Conservation (phyloP, 1,140 invertebrate genomes). For the Leptopilina boulardi region DNA sequence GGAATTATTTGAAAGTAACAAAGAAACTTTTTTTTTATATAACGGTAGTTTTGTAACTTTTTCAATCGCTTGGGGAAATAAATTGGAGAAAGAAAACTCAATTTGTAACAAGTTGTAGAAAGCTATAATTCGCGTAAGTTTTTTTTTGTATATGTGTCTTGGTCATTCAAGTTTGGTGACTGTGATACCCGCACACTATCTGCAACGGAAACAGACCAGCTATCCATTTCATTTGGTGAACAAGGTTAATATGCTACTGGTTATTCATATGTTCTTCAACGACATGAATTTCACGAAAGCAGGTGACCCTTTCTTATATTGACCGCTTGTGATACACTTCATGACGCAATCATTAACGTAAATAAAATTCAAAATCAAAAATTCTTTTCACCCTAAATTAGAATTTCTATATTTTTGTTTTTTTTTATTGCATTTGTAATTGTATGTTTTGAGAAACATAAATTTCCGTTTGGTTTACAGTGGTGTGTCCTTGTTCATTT, state of each 20-base stretch:
- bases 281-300: constrained; percentile 43
- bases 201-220: constrained; percentile 44
- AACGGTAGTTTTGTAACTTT: neutral
- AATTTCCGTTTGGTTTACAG: neutral
- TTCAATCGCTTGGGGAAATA: constrained; percentile 2
- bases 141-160: neutral
- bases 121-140: neutral
- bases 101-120: constrained; percentile 18
- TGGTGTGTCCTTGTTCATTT: neutral
- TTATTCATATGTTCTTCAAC: constrained; percentile 38
- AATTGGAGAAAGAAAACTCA: constrained; percentile 3
- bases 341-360: too few species aligned
- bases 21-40: neutral
- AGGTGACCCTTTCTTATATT: constrained; percentile 28
- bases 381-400: too few species aligned
- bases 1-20: too few species aligned
- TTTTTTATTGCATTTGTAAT: too few species aligned
- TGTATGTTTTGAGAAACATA: neutral
- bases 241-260: constrained; percentile 46
- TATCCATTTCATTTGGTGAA: constrained; percentile 42
- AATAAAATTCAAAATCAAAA: too few species aligned
- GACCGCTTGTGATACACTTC: neutral
- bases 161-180: neutral
- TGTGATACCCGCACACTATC: constrained; percentile 8
- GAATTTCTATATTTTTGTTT: too few species aligned